These are phyloP conservation scores for Microctonus aethiopoides DNA, from an alignment of 2,888 invertebrate species.

Conservation along the genomic window DNA sequence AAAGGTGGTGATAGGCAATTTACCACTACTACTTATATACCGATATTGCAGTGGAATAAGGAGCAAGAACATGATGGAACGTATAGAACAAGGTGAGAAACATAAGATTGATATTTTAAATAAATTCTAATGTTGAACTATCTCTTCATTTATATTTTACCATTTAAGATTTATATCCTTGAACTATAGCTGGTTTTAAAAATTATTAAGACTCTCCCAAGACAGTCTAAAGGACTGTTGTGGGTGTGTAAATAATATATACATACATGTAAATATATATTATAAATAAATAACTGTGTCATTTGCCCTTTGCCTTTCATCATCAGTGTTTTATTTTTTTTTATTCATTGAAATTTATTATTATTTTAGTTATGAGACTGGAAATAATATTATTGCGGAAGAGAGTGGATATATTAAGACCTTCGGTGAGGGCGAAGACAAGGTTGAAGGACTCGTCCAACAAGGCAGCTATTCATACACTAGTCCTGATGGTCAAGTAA, in stretches of 20 bases:
- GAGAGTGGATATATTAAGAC: slow-evolving; percentile 82
- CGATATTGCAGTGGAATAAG: slow-evolving; percentile 84
- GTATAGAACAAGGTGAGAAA: slow-evolving; percentile 79
- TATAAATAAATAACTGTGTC: neutral
- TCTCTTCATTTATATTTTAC: neutral
- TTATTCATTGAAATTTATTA: neutral
- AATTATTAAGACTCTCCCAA: no score
- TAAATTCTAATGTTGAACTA: neutral
- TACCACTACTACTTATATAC: slow-evolving; percentile 78
- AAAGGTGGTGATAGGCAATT: slow-evolving; percentile 46
- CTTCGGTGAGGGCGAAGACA: slow-evolving; percentile 76
- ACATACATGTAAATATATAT: neutral
- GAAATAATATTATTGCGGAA: slow-evolving; percentile 83
- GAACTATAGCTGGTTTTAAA: slow-evolving; percentile 14
- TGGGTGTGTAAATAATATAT: neutral
- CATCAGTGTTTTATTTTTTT: neutral
- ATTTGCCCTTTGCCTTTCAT: slow-evolving; percentile 10
- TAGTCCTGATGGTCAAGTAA: slow-evolving; percentile 81
- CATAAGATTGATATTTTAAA: neutral
- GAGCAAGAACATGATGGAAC: slow-evolving; percentile 86
- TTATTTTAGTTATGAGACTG: slow-evolving; percentile 83
- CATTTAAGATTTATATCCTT: neutral
- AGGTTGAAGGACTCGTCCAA: slow-evolving; percentile 79
- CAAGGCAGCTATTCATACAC: slow-evolving; percentile 84
- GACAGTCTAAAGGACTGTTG: neutral